Percentiles rank a stretch among this genome's conserved stretches.
Conservation (phyloP, 2,113 vertebrate genomes). For the Cervus canadensis region DNA sequence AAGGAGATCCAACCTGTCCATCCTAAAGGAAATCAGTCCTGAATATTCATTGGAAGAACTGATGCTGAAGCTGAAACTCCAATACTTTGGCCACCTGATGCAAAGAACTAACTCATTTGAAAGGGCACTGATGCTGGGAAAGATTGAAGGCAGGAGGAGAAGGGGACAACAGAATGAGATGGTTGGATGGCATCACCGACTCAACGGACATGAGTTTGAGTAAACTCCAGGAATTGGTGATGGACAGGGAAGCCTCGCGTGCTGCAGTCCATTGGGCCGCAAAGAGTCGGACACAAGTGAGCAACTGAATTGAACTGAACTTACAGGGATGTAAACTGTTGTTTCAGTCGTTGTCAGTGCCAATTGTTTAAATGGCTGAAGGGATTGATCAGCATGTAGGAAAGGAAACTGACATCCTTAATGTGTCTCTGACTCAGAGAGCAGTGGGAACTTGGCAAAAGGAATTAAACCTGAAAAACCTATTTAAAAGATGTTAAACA, state of each 20-base stretch:
- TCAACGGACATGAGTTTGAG: background rate
- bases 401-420: constrained; percentile 7
- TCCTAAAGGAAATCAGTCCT: background rate
- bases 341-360: background rate
- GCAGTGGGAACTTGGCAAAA: background rate
- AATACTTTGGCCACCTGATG: background rate
- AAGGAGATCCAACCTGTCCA: background rate
- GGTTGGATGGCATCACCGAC: background rate
- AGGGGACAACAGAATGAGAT: background rate
- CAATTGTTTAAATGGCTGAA: constrained; percentile 16
- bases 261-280: background rate
- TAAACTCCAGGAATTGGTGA: background rate
- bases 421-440: constrained; percentile 22
- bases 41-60: background rate
- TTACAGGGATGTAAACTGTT: background rate
- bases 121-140: background rate
- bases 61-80: background rate
- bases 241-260: background rate
- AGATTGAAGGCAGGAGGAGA: background rate
- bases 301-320: background rate
- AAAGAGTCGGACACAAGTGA: background rate
- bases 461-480: background rate
- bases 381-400: background rate
- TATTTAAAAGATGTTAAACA: constrained; percentile 38
- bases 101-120: background rate